These are phyloP conservation scores for Scaptomyza tumidula DNA, from an alignment of 2,888 invertebrate species.

Conservation along the genomic window DNA sequence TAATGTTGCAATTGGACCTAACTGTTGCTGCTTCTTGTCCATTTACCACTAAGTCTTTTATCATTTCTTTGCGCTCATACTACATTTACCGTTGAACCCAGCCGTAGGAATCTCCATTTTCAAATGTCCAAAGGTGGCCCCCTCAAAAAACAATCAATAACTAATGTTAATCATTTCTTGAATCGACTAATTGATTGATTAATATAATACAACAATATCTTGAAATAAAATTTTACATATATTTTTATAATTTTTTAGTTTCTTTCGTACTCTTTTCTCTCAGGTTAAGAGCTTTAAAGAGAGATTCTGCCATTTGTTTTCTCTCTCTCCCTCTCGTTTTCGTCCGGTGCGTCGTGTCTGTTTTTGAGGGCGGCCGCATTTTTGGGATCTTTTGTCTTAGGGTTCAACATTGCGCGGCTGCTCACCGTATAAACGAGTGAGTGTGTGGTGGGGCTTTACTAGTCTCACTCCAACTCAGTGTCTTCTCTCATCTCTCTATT, in stretches of 20 bases:
- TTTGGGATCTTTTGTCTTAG: constrained; percentile 30
- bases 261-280: constrained; percentile 76
- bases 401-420: constrained; percentile 42
- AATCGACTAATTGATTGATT: constrained; percentile 46
- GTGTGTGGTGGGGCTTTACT: constrained; percentile 48
- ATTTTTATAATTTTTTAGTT: constrained; percentile 68
- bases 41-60: constrained; percentile 38
- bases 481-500: constrained; percentile 56
- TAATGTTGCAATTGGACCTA: constrained; percentile 20
- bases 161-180: constrained; percentile 59
- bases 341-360: constrained; percentile 48
- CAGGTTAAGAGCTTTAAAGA: constrained; percentile 62
- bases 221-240: constrained; percentile 45
- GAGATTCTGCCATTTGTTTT: constrained; percentile 43
- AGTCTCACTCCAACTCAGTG: constrained; percentile 38
- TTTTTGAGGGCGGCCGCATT: constrained; percentile 39
- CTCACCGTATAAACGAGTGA: constrained; percentile 45
- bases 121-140: constrained; percentile 51
- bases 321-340: constrained; percentile 17
- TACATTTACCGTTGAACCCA: constrained; percentile 43
- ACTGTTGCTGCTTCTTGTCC: constrained; percentile 35
- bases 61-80: constrained; percentile 52
- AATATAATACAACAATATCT: constrained; percentile 33
- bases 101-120: constrained; percentile 43
- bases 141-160: constrained; percentile 30